Conservation (phyloP, 2,797 vertebrate species). For the Hemibagrus guttatus region DNA sequence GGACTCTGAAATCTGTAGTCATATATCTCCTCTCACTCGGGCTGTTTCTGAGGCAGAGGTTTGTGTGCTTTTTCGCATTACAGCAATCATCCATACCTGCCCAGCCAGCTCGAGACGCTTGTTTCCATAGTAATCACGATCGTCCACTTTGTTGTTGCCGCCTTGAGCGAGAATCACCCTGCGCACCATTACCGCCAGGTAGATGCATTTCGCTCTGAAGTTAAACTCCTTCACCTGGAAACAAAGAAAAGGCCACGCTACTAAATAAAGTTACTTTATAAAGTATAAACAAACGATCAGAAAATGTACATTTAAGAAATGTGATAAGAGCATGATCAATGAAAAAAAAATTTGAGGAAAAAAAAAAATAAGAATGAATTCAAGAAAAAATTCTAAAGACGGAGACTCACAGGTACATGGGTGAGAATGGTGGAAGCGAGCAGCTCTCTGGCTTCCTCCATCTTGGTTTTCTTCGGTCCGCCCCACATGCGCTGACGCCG, state of each 20-base stretch:
- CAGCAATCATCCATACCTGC: slow-evolving; percentile 78
- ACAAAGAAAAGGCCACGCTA: background rate
- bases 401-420: slow-evolving; percentile 86
- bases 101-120: slow-evolving; percentile 97
- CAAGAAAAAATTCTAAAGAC: background rate
- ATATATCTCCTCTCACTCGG: background rate
- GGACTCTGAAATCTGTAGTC: background rate
- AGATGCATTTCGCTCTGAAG: slow-evolving; percentile 96
- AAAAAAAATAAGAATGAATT: too few relatives aligned
- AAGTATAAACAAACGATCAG: background rate
- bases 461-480: slow-evolving; percentile 96
- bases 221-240: slow-evolving; percentile 96
- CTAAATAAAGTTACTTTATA: background rate
- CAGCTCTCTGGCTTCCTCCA: slow-evolving; percentile 97
- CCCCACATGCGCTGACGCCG: slow-evolving; percentile 98
- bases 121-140: slow-evolving; percentile 98
- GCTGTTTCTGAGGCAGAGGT: background rate
- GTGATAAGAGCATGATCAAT: background rate
- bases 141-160: slow-evolving; percentile 95
- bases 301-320: background rate
- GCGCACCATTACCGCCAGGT: slow-evolving; percentile 97
- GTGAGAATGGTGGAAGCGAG: slow-evolving; percentile 93
- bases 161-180: slow-evolving; percentile 97
- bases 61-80: background rate
- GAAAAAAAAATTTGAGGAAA: background rate